These are phyloP conservation scores for Streptopelia turtur DNA, from an alignment of 2,797 vertebrate species.

Conservation along the genomic window DNA sequence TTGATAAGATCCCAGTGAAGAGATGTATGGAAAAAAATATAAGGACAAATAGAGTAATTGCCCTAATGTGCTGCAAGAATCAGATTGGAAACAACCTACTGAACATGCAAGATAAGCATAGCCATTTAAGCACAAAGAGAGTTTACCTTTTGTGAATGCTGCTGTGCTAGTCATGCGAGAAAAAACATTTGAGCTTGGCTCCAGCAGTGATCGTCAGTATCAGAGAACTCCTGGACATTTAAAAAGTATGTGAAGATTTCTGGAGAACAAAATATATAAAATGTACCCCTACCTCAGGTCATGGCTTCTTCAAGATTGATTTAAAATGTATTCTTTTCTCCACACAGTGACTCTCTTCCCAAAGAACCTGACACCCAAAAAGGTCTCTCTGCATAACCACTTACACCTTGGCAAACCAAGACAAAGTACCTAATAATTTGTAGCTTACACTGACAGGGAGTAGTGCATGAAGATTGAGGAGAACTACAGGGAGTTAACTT, in stretches of 20 bases:
- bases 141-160: neutral
- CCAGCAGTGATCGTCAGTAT: neutral
- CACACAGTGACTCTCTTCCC: neutral
- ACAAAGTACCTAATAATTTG: neutral
- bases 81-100: neutral
- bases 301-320: neutral
- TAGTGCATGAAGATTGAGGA: neutral
- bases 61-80: neutral
- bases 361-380: neutral
- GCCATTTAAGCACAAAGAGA: neutral
- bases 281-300: fast-evolving
- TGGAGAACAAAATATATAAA: neutral
- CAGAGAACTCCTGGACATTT: neutral
- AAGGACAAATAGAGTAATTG: neutral
- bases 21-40: neutral
- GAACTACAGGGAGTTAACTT: neutral
- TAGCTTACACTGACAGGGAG: neutral
- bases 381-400: neutral
- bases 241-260: neutral
- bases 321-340: neutral
- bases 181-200: neutral
- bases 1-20: slow-evolving; percentile 15
- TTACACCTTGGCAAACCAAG: neutral
- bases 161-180: neutral
- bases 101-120: neutral